Evolutionary conservation across 1,140 invertebrate species (phyloP), one percentile per base, ranked within the genome.

Genomic region (Gonioctena quinquepunctata): DNA sequence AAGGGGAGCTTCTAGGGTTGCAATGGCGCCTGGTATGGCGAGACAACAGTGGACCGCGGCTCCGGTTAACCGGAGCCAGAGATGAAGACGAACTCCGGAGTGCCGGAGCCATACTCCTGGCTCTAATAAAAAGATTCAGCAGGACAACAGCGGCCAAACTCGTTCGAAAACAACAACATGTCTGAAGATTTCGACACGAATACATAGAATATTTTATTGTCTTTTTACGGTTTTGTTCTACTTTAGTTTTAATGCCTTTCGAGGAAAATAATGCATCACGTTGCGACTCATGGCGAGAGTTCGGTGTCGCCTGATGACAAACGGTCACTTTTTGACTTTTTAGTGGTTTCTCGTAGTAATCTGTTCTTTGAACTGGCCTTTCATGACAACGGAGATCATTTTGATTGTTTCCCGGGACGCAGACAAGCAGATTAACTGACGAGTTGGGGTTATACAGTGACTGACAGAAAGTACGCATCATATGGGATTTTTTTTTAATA

Each of bases 1-100:
- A 19, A 54, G 52, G 22, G 22, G 52, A 54, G 52, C 18, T 54
- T 11, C 52, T 54, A 21, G 52, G 18, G 52, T 19, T 54, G 52
- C 13, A 54, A 23, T 54, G 52, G 52, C 52, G 52, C 18, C 52
- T 54, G 7, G 52, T 8, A 54, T 19, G 52, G 22, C 22, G 52
- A 11, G 52, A 23, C 52, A 54, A 23, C 13, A 21, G 52, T 21
- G 52, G 52, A 23, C 52, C 52, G 52, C 52, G 52, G 54, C 54
- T 57, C 54, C 54, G 54, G 19, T 57, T 57, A 57, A 57, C 54
- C 54, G 54, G 54, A 57, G 54, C 54, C 54, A 22, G 54, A 57
- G 54, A 23, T 25, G 33, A 42, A 42, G 33, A 42, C 33, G 33
- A 42, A n/a, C 33, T 42, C 33, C 33, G 33, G 33, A 42, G 33